phyloP scores from a whole-genome alignment of 2,113 vertebrate genomes.

The Bubo scandiacus region DNA sequence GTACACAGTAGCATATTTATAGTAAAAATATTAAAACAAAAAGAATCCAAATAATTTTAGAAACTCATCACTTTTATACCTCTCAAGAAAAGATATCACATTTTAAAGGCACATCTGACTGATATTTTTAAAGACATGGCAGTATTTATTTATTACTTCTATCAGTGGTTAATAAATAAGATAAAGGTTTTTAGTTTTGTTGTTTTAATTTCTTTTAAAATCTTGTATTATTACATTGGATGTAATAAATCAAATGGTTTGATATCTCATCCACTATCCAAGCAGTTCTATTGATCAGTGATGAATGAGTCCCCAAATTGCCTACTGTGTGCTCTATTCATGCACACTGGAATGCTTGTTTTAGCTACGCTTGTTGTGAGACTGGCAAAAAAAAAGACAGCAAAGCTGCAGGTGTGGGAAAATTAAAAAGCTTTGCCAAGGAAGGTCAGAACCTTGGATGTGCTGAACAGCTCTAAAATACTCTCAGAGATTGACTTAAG shows the following conservation, averaged over 20 bases:
- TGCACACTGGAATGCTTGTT: background rate
- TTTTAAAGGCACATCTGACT: background rate
- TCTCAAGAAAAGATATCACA: background rate
- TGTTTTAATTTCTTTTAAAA: conserved; percentile 51
- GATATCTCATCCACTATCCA: background rate
- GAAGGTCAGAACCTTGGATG: background rate
- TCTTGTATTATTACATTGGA: background rate
- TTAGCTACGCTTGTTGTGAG: background rate
- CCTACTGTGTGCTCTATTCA: background rate
- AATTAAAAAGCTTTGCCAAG: background rate
- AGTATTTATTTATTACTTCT: conserved; percentile 10
- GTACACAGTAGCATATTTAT: background rate
- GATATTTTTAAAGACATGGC: background rate
- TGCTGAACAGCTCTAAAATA: background rate
- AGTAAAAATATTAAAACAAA: background rate
- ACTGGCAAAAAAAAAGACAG: background rate
- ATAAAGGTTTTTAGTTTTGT: conserved; percentile 1
- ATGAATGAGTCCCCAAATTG: background rate
- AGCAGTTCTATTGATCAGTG: conserved; percentile 13
- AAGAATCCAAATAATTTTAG: background rate
- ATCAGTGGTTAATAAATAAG: background rate
- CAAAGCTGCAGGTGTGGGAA: background rate
- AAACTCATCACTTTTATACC: background rate
- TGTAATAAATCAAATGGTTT: conserved; percentile 12
- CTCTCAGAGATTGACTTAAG: background rate